Conservation (phyloP, 1,140 invertebrate genomes). For the Trichoplusia ni region DNA sequence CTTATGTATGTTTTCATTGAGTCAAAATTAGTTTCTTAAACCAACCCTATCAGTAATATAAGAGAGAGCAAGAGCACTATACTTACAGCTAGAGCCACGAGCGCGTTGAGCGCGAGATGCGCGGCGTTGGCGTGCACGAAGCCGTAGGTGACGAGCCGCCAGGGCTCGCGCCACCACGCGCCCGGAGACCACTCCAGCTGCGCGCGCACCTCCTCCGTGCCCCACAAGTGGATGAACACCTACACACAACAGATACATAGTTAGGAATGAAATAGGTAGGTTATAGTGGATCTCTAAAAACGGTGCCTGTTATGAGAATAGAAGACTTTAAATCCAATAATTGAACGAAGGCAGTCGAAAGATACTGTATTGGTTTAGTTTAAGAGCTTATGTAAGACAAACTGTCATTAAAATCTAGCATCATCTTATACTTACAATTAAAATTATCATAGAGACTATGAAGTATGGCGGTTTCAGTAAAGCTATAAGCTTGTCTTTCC, state of each 20-base stretch:
- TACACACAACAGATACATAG: conserved; percentile 33
- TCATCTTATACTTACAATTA: conserved; percentile 72
- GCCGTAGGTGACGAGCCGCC: conserved; percentile 67
- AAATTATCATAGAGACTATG: conserved; percentile 63
- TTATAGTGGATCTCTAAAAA: no score
- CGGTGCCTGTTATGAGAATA: no score
- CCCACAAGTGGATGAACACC: conserved; percentile 54
- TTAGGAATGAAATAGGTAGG: no score
- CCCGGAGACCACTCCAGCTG: conserved; percentile 62
- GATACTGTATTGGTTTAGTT: no score
- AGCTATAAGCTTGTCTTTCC: conserved; percentile 59
- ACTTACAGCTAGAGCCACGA: conserved; percentile 68
- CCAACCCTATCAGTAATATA: neutral
- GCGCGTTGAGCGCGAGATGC: conserved; percentile 64
- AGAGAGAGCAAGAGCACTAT: neutral
- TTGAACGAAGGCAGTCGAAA: no score
- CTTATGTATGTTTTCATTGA: no score
- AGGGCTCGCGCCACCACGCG: conserved; percentile 62
- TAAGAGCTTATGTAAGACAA: no score
- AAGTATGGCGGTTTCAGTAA: conserved; percentile 66
- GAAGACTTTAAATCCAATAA: no score
- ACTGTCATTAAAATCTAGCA: no score
- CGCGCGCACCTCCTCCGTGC: conserved; percentile 42
- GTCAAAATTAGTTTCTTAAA: no score
- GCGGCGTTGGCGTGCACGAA: conserved; percentile 58